Evolutionary conservation across 2,888 invertebrate species (phyloP).

Genomic region (Aromia moschata): DNA sequence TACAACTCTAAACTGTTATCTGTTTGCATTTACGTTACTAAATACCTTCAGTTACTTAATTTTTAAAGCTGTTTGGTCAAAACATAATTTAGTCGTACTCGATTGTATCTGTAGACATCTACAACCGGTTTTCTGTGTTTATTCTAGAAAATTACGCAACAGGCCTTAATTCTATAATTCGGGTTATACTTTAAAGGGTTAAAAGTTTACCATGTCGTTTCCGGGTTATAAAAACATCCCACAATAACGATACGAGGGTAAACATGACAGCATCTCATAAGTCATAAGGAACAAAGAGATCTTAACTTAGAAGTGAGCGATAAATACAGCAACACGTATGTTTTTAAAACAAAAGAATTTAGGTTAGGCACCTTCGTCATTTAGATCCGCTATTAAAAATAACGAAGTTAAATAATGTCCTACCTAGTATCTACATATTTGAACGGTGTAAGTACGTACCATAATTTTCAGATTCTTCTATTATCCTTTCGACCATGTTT

Average conservation of each 20-base stretch:
- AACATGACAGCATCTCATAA: constrained; percentile 26
- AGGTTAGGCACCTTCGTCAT: background rate
- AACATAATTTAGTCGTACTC: no score
- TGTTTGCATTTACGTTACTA: background rate
- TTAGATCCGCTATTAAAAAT: background rate
- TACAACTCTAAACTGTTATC: no score
- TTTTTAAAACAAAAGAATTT: constrained; percentile 47
- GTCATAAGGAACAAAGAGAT: constrained; percentile 16
- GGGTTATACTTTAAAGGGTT: constrained; percentile 4
- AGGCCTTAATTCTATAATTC: background rate
- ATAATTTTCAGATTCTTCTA: constrained; percentile 70
- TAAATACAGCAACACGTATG: constrained; percentile 49
- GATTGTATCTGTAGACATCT: no score
- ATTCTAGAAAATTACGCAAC: constrained; percentile 10
- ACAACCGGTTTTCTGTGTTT: constrained; percentile 10
- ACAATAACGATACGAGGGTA: constrained; percentile 19
- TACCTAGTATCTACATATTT: no score
- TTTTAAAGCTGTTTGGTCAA: no score
- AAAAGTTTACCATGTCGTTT: constrained; percentile 19
- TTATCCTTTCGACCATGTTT: constrained; percentile 73
- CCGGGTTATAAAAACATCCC: constrained; percentile 17
- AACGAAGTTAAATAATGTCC: constrained; percentile 8
- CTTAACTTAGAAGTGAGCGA: constrained; percentile 61
- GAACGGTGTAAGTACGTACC: no score
- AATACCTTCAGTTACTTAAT: no score